phyloP scores from a whole-genome alignment of 2,113 vertebrate genomes.

The Spilogale gracilis region DNA sequence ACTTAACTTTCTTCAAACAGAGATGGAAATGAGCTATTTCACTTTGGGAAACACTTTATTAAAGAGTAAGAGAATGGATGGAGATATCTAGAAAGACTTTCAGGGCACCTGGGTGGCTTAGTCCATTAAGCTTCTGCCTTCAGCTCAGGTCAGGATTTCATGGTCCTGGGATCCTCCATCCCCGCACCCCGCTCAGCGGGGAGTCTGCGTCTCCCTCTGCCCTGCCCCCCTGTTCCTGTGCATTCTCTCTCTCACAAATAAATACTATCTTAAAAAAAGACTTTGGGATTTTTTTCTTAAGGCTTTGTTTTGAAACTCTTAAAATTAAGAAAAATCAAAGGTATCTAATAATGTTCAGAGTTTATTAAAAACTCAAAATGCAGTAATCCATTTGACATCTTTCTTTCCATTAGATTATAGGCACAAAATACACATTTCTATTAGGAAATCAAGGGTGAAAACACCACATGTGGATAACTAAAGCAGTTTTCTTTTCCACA shows the following conservation, averaged over 20 bases:
- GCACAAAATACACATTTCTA: not conserved
- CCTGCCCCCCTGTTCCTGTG: no score
- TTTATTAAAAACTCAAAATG: constrained; percentile 36
- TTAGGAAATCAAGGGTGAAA: not conserved
- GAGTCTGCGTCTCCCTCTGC: not conserved
- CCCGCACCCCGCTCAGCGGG: not conserved
- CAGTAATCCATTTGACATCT: constrained; percentile 17
- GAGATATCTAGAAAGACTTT: not conserved
- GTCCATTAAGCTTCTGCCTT: not conserved
- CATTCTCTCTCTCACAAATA: not conserved
- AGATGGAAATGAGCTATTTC: constrained; percentile 30
- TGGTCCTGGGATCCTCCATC: not conserved
- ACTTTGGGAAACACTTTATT: constrained; percentile 21
- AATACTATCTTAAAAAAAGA: not conserved
- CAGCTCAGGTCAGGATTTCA: not conserved
- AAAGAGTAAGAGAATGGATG: constrained; percentile 3
- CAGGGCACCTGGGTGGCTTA: not conserved
- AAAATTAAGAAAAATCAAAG: not conserved
- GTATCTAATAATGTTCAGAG: not conserved
- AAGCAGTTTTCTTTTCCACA: not conserved
- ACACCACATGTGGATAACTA: not conserved
- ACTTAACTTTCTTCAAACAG: constrained; percentile 28
- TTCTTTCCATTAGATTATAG: constrained; percentile 24
- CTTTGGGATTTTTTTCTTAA: constrained; percentile 20
- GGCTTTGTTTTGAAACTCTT: constrained; percentile 11